Evolutionary conservation across 2,113 vertebrate species (phyloP), one percentile per base, ranked within the genome.

Genomic region (Carettochelys insculpta): DNA sequence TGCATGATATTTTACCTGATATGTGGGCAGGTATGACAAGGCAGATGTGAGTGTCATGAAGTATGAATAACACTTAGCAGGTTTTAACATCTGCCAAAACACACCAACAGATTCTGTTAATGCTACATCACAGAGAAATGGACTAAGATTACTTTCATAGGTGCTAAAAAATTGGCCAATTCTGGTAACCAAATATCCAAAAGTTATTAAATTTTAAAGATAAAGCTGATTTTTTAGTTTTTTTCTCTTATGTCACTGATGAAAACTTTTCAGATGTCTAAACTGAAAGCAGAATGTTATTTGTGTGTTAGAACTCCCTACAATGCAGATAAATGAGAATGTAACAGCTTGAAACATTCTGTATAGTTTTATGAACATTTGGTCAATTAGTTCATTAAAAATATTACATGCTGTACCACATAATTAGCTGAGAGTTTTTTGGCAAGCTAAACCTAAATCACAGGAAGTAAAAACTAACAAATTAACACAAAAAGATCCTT

Each of bases 281-380:
- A 41, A 1, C 17, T 58, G 73, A 43, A 3, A 50, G 11, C 13
- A 77, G 38, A 51, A 88, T 50, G 53, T 43, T 71, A 95, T 80
- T 73, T 86, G 77, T 5, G 10, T 81, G 86, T 48, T 53, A 94
- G 71, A 92, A 87, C 48, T 92, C n/a, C 78, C 3, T 76, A 95
- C 41, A 75, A 6, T 13, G 78, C 38, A 71, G n/a, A 80, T 82
- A 97, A 92, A 88, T 19, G 83, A 78, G 38, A 76, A 25, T 8
- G 65, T 73, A 96, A 73, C 75, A 94, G 45, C 75, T 94, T 90
- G 82, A 93, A 89, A 96, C 43, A 91, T 27, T 56, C 34, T 75
- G 41, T 52, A 75, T 3, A 31, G n/a, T 78, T 93, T 87, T 86
- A 81, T 78, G 75, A 96, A 93, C 77, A 92, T 84, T 87, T 94